Conservation (phyloP, 2,113 vertebrate species). For the Archocentrus centrarchus region DNA sequence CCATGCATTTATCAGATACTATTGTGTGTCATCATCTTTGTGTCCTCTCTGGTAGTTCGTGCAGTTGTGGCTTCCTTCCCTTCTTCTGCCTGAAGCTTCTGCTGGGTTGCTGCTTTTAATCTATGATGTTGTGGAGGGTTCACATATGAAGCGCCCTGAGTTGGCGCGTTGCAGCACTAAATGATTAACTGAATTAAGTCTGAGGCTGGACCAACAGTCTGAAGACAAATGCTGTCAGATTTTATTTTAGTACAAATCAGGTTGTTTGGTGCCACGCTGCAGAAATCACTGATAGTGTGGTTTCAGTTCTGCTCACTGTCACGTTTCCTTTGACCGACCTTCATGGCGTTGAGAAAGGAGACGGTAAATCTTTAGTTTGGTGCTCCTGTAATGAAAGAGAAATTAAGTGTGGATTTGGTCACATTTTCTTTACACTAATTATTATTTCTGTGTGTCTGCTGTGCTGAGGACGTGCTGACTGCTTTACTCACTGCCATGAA, state of each 20-base stretch:
- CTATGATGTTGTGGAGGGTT: too few relatives aligned
- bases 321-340: background rate
- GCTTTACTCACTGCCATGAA: constrained; percentile 19
- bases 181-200: background rate
- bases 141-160: background rate
- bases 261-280: background rate
- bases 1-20: background rate
- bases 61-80: background rate
- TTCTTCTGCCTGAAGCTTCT: background rate
- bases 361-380: background rate
- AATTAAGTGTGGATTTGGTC: background rate
- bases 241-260: background rate
- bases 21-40: background rate
- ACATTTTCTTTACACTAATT: background rate
- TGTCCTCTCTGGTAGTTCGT: background rate
- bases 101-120: too few relatives aligned
- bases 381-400: constrained; percentile 25
- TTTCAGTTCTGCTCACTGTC: background rate
- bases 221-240: constrained; percentile 11
- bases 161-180: background rate
- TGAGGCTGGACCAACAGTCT: background rate
- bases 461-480: background rate
- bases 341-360: background rate
- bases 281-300: fast-evolving
- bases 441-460: too few relatives aligned